phyloP scores from a whole-genome alignment of 2,797 vertebrate genomes.

The Apogon hyalosoma region DNA sequence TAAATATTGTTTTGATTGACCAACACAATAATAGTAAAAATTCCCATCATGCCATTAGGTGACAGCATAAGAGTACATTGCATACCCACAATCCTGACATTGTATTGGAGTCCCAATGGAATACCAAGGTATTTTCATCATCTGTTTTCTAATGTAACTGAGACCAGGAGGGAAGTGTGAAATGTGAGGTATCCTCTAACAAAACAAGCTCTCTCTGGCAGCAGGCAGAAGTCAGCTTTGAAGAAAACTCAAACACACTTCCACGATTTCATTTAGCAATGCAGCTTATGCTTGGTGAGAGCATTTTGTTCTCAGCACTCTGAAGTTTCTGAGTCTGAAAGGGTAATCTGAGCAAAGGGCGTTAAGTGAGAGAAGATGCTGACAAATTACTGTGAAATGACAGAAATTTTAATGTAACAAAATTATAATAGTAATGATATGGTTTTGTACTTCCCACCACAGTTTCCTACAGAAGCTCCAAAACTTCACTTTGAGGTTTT shows the following conservation, averaged over 20 bases:
- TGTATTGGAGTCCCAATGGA: not conserved
- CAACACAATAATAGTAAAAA: too few species aligned
- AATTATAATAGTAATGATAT: conserved; percentile 9
- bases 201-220: conserved; percentile 3
- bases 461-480: conserved; percentile 31
- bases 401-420: conserved; percentile 39
- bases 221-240: not conserved
- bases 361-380: conserved; percentile 26
- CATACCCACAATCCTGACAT: not conserved
- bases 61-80: not conserved
- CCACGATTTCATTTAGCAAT: conserved; percentile 19
- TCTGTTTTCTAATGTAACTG: not conserved
- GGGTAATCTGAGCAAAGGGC: conserved; percentile 28
- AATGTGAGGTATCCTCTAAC: conserved; percentile 5
- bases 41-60: too few species aligned
- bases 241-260: conserved; percentile 6
- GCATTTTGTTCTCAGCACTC: conserved; percentile 47
- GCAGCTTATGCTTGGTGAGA: conserved; percentile 26
- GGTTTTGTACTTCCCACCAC: conserved; percentile 19
- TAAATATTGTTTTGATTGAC: too few species aligned
- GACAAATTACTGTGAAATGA: conserved; percentile 49
- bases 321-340: conserved; percentile 5
- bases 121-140: not conserved
- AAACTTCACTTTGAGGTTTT: conserved; percentile 18
- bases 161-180: not conserved